Evolutionary conservation across 1,140 invertebrate genomes (phyloP).

Genomic region (Littorina saxatilis): DNA sequence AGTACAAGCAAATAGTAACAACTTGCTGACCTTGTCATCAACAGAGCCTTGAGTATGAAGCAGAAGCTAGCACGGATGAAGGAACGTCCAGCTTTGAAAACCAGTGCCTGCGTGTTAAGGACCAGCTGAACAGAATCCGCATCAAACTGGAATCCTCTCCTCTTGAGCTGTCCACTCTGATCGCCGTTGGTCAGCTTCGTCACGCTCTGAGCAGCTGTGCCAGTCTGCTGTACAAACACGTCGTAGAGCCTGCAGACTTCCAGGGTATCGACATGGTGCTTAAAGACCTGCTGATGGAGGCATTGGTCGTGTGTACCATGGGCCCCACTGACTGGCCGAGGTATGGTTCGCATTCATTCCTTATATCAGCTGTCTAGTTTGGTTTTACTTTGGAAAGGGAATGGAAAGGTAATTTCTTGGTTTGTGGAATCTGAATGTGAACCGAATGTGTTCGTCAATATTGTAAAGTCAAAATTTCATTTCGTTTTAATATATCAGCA

Average conservation of each 20-base stretch:
- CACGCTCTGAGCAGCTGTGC: background rate
- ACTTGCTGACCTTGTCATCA: no score
- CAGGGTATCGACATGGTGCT: background rate
- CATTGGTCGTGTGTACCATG: background rate
- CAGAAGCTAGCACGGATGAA: background rate
- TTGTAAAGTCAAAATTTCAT: no score
- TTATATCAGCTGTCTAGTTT: no score
- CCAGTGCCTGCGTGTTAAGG: background rate
- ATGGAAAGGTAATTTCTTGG: no score
- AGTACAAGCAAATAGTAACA: no score
- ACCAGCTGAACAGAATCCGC: background rate
- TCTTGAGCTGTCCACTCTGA: background rate
- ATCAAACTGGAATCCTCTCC: background rate
- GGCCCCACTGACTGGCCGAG: background rate
- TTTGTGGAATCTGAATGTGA: no score
- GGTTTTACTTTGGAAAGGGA: no score
- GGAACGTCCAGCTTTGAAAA: background rate
- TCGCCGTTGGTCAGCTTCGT: background rate
- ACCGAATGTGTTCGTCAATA: no score
- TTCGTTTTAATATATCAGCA: no score
- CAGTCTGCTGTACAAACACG: background rate
- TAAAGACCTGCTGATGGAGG: slow-evolving; percentile 11
- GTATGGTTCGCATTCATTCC: background rate
- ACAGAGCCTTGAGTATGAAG: slow-evolving; percentile 23
- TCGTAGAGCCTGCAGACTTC: background rate